Evolutionary conservation across 2,888 invertebrate genomes (phyloP), one percentile per base, ranked within the genome.

Genomic region (Synergus gifuensis): DNA sequence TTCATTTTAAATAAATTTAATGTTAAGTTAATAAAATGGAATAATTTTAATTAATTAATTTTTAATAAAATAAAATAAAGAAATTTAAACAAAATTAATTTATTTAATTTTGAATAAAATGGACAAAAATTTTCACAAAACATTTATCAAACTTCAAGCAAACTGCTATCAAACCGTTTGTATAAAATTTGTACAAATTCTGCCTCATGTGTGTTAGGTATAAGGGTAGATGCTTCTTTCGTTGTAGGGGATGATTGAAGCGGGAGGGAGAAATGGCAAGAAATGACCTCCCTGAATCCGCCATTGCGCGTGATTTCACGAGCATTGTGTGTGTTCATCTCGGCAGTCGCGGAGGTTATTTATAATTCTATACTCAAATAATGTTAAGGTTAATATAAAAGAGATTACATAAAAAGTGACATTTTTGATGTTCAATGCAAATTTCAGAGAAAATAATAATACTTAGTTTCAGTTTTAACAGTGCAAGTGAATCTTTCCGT

Each of bases 261-360:
- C 44, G 18, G 42, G 2, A 18, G 44, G 67, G 67, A 14, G 18
- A 9, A 18, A 12, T 18, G 16, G n/a, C 11, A 11, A 42, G 44
- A 67, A 44, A n/a, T 36, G 36, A 49, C 73, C 73, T 54, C 28
- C n/a, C 36, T 49, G 49, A 73, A 28, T 54, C 28, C 54, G 54
- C 73, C 73, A 54, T 73, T 73, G 54, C 54, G 18, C 9, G 46
- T 12, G 49, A 69, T 66, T 66, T 12, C 3, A 36, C 36, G 36
- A 36, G 36, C 36, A 36, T 60, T 22, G 12, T 22, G 12, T 22
- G 11, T 22, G 22, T 60, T 12, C 22, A 18, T 18, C 60, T 12
- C 11, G 11, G 12, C 12, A 18, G 60, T 12, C 22, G 60, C 60
- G 28, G 12, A 60, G 60, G 60, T 60, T 60, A 1, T 14, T 4